phyloP scores from a whole-genome alignment of 2,113 vertebrate genomes.

The Pleuronectes platessa region DNA sequence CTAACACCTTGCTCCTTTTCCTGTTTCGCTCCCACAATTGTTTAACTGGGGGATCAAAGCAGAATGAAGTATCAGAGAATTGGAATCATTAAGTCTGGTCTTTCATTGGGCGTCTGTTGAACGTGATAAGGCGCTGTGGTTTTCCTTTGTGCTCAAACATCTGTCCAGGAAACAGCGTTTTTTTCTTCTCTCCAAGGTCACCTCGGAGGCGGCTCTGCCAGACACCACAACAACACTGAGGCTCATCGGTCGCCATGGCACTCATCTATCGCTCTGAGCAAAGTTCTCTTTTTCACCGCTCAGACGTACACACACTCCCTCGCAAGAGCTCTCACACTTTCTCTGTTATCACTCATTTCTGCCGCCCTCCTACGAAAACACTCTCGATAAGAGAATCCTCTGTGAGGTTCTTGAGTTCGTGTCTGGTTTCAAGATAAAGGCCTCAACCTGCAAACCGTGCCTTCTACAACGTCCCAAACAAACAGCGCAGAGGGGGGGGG shows the following conservation, averaged over 20 bases:
- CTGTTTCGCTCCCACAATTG: conserved; percentile 5
- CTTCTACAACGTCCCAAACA: not conserved
- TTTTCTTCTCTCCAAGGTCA: conserved; percentile 44
- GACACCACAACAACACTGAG: not conserved
- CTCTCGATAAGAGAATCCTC: not conserved
- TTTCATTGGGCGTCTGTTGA: conserved; percentile 24
- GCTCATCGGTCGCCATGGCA: conserved; percentile 17
- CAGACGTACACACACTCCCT: not conserved
- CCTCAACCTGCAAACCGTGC: not conserved
- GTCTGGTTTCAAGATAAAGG: conserved; percentile 45
- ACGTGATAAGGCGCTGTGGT: conserved; percentile 36
- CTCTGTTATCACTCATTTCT: conserved; percentile 1
- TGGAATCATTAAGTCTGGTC: not conserved
- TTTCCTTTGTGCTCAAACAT: conserved; percentile 55
- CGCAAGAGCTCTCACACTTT: not conserved
- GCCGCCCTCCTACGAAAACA: not conserved
- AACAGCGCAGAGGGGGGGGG: conserved; percentile 15
- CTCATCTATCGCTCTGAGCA: not conserved
- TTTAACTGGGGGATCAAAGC: conserved; percentile 21
- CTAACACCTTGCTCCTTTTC: not conserved
- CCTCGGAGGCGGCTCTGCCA: conserved; percentile 4
- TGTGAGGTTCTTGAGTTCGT: not conserved
- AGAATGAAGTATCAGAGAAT: conserved; percentile 15
- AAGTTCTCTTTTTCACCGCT: not conserved
- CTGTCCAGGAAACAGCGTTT: conserved; percentile 52